phyloP scores from a whole-genome alignment of 2,888 invertebrate genomes.

The Rhyacophila evoluta region DNA sequence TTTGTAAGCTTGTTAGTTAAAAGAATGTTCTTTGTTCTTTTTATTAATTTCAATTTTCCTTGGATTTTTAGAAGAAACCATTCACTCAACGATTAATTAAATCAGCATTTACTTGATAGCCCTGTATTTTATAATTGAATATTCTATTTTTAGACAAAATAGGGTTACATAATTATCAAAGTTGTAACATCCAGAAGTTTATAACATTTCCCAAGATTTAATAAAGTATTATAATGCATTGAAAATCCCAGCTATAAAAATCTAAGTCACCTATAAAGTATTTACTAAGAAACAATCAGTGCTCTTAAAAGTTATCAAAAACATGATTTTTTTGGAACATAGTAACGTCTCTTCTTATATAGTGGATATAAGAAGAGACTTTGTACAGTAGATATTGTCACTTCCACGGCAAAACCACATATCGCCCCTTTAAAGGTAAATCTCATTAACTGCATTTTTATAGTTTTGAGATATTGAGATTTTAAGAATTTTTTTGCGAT shows the following conservation, averaged over 20 bases:
- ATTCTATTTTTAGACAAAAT: not conserved
- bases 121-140: not conserved
- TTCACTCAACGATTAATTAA: not conserved
- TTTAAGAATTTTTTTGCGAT: not conserved
- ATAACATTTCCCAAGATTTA: not conserved
- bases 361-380: not conserved
- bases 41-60: too few species aligned
- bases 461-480: not conserved
- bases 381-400: not conserved
- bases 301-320: not conserved
- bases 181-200: not conserved
- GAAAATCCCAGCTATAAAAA: not conserved
- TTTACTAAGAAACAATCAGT: conserved; percentile 6
- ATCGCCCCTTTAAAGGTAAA: too few species aligned
- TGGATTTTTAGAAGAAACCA: not conserved
- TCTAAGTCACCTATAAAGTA: too few species aligned
- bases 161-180: not conserved
- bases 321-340: not conserved
- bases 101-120: not conserved
- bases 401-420: not conserved
- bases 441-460: too few species aligned
- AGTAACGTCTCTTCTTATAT: not conserved
- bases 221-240: not conserved
- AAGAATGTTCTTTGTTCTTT: too few species aligned
- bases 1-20: too few species aligned